phyloP scores from a whole-genome alignment of 2,797 vertebrate species.

The Harpagifer antarcticus region DNA sequence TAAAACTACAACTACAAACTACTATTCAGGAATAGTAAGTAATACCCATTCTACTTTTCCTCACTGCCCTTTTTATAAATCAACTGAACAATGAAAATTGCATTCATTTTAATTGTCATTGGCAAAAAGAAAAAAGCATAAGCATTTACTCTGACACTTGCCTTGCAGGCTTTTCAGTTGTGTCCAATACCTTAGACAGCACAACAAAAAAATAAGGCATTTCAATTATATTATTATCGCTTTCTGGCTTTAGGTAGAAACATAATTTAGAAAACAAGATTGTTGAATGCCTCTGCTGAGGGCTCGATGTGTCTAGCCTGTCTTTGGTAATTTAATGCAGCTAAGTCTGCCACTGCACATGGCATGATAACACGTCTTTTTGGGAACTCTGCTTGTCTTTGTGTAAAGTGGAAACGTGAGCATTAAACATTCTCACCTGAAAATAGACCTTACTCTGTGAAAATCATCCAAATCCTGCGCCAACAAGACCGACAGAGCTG shows the following conservation, averaged over 20 bases:
- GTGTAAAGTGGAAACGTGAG: conserved; percentile 58
- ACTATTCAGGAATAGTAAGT: conserved; percentile 13
- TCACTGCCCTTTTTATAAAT: conserved; percentile 36
- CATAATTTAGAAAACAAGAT: conserved; percentile 28
- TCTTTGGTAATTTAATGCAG: conserved; percentile 49
- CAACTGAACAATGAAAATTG: conserved; percentile 6
- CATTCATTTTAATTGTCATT: conserved; percentile 38
- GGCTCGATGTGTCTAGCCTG: conserved; percentile 52
- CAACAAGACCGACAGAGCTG: conserved; percentile 38
- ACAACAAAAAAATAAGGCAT: conserved; percentile 11
- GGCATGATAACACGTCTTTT: conserved; percentile 50
- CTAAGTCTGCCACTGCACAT: conserved; percentile 45
- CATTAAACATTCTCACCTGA: conserved; percentile 60
- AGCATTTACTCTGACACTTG: conserved; percentile 34
- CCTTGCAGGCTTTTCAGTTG: conserved; percentile 28
- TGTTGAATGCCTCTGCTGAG: conserved; percentile 42
- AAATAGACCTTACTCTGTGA: conserved; percentile 66
- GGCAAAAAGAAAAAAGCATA: conserved; percentile 36
- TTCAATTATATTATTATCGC: conserved; percentile 34
- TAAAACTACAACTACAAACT: background rate
- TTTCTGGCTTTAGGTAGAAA: conserved; percentile 26
- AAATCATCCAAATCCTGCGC: conserved; percentile 48
- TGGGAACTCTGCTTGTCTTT: conserved; percentile 48
- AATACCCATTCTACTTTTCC: conserved; percentile 2
- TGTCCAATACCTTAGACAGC: conserved; percentile 37